Evolutionary conservation across 2,113 vertebrate species (phyloP).

Genomic region (Lynx canadensis): DNA sequence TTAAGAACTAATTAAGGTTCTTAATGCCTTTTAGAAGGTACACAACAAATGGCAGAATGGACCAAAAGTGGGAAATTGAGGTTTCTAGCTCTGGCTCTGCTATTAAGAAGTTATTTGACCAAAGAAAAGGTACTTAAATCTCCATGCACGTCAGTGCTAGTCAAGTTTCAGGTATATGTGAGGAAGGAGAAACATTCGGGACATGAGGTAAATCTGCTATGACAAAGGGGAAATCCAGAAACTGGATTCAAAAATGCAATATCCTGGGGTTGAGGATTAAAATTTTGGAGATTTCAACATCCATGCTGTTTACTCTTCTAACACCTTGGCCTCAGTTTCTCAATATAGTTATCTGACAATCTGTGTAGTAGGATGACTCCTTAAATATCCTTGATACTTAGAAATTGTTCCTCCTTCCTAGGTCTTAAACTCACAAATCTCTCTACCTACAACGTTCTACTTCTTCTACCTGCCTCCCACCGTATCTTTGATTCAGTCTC

Average conservation of each 20-base stretch:
- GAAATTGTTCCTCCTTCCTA: background rate
- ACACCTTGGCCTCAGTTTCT: background rate
- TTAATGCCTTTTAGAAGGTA: background rate
- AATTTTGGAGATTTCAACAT: background rate
- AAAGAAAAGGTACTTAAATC: background rate
- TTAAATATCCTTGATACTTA: conserved; percentile 29
- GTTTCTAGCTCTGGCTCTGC: background rate
- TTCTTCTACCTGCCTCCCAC: background rate
- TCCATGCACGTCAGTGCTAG: background rate
- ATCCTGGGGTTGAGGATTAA: background rate
- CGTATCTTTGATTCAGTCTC: background rate
- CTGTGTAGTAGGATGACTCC: background rate
- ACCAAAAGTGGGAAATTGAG: background rate
- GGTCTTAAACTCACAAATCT: background rate
- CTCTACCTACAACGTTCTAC: background rate
- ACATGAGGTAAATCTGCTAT: background rate
- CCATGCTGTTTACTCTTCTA: background rate
- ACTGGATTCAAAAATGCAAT: background rate
- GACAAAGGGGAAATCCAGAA: background rate
- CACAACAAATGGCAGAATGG: background rate
- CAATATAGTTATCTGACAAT: background rate
- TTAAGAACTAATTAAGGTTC: background rate
- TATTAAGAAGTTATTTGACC: background rate
- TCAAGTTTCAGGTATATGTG: background rate
- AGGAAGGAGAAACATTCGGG: background rate